A percentile compares a stretch with the other conserved stretches of the same genome.
Evolutionary conservation across 2,113 vertebrate species (phyloP).

Genomic region (Trichechus manatus): DNA sequence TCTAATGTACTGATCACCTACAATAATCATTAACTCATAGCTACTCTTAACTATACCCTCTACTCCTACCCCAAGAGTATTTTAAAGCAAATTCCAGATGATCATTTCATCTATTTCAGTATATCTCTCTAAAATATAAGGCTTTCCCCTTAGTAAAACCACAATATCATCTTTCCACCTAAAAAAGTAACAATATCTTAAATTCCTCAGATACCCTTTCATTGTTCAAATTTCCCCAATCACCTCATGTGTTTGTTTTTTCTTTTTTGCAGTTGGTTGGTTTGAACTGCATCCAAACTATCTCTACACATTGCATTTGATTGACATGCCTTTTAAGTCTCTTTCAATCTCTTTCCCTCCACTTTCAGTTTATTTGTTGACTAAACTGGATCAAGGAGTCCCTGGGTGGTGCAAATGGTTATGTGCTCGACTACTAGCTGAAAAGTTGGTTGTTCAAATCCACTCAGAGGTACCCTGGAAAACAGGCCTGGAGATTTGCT

Average conservation of each 20-base stretch:
- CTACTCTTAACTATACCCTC: not conserved
- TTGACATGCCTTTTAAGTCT: not conserved
- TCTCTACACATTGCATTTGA: not conserved
- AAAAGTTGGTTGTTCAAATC: too few species aligned
- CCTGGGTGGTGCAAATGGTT: too few species aligned
- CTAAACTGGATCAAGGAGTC: not conserved
- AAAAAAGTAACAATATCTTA: not conserved
- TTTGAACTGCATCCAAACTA: not conserved
- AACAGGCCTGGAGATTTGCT: too few species aligned
- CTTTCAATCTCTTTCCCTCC: not conserved
- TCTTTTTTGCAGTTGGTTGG: not conserved
- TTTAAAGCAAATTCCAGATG: conserved; percentile 22
- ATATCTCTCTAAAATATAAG: not conserved
- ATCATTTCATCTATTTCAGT: not conserved
- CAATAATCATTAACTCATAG: not conserved
- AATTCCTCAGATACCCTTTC: not conserved
- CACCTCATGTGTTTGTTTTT: not conserved
- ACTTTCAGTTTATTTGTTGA: not conserved
- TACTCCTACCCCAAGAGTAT: not conserved
- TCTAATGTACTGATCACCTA: not conserved
- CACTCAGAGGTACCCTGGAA: too few species aligned
- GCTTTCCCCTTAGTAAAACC: not conserved
- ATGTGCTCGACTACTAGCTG: too few species aligned
- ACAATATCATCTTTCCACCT: not conserved
- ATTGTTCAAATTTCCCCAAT: not conserved